Evolutionary conservation across 2,797 vertebrate genomes (phyloP), one percentile per base, ranked within the genome.

Genomic region (Dryobates pubescens): DNA sequence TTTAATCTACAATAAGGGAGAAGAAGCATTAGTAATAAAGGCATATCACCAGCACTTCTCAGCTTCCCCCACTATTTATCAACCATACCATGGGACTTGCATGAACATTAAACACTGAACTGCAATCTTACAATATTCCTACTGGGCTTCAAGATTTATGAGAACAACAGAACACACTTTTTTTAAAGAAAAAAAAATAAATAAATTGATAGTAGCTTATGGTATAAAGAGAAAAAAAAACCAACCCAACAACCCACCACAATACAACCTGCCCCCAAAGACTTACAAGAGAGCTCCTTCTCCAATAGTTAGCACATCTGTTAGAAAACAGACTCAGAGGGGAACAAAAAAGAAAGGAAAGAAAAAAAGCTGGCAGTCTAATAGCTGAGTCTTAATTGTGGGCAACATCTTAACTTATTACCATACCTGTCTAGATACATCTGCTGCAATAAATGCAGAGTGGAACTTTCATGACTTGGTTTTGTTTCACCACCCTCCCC

Each of bases 21-120:
- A 80, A 86, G 68, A 54, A 76, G 17, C 63, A 82, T 95, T 54
- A 91, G 68, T 93, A 96, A 94, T 89, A 90, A 93, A 94, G 86
- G 69, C 61, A 68, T 56, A 82, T 64, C 83, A 88, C 67, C 36
- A 91, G 78, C 62, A 91, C 85, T 93, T 86, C 74, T 78, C 84
- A 58, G 49, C 74, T 94, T 89, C 77, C 64, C 69, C 87, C 62
- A 32, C 96, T 92, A 95, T 95, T 94, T 82, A 95, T 96, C 95
- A 94, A 77, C 91, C 86, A 84, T 75, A 92, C 87, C 94, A 77
- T 38, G 96, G 95, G 94, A 94, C 82, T 85, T 8, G 6, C 85
- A 83, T 90, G 92, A 96, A 77, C 94, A 94, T 96, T 96, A 96
- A 97, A 95, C 89, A 95, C 75, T 75, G 88, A 94, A 90, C 73